Conservation (phyloP, 2,113 vertebrate species). For the Rhinichthys klamathensis region DNA sequence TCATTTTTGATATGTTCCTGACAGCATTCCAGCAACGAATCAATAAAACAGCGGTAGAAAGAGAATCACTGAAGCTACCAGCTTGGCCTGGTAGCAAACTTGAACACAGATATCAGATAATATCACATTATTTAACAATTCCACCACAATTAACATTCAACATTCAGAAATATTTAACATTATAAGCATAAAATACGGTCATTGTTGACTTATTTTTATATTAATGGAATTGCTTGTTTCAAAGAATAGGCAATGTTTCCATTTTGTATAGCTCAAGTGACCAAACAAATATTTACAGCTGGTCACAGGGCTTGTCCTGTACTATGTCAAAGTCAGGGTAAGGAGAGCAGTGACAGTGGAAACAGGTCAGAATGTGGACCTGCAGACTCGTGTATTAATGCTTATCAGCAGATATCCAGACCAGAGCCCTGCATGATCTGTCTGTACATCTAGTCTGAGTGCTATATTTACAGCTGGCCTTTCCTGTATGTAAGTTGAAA, state of each 20-base stretch:
- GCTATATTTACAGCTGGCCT: neutral
- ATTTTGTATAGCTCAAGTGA: neutral
- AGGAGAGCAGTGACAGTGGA: constrained; percentile 24
- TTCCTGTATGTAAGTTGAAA: constrained; percentile 3
- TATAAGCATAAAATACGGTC: neutral
- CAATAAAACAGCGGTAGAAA: neutral
- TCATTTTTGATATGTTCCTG: constrained; percentile 31
- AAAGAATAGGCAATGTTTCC: neutral
- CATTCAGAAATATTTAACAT: neutral
- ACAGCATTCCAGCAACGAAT: constrained; percentile 22
- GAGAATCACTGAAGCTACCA: neutral
- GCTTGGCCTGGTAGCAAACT: neutral
- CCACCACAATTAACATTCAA: neutral
- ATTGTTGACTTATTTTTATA: too few relatives aligned
- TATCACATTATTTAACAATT: too few relatives aligned
- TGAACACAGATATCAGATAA: neutral
- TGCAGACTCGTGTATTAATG: constrained; percentile 33
- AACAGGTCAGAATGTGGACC: constrained; percentile 37
- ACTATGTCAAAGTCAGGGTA: constrained; percentile 23
- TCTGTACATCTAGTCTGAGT: neutral
- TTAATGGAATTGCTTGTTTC: neutral
- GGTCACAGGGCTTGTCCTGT: neutral
- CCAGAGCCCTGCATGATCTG: constrained; percentile 28
- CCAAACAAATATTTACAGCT: constrained; percentile 2
- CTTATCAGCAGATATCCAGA: constrained; percentile 45